These are phyloP conservation scores for Apodemia mormo DNA, from an alignment of 2,888 invertebrate species.

Conservation along the genomic window DNA sequence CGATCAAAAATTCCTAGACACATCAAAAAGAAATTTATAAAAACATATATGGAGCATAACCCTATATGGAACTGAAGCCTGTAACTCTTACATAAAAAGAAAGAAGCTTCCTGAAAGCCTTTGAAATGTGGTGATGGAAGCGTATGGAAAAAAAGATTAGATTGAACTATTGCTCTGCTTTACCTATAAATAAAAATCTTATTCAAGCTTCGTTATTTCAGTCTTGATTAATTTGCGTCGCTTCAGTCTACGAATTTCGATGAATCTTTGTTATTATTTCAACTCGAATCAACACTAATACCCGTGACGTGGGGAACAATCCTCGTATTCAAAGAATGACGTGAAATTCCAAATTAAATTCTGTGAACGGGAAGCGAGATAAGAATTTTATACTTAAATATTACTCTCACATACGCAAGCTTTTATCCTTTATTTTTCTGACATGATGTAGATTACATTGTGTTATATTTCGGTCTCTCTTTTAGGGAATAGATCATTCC, in stretches of 20 bases:
- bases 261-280: conserved; percentile 30
- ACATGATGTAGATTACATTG: not conserved
- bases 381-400: not conserved
- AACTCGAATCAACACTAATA: conserved; percentile 32
- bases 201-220: conserved; percentile 1
- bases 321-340: conserved; percentile 30
- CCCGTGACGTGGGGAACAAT: conserved; percentile 30
- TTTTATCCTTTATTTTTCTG: not conserved
- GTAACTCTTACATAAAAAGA: too few relatives aligned
- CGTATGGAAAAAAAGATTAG: too few relatives aligned
- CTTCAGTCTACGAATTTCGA: not conserved
- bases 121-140: too few relatives aligned
- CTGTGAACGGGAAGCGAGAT: not conserved
- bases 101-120: too few relatives aligned
- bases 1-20: too few relatives aligned
- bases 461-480: not conserved
- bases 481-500: not conserved
- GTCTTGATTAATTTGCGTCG: conserved; percentile 14
- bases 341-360: conserved; percentile 19
- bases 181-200: too few relatives aligned
- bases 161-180: too few relatives aligned
- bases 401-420: not conserved
- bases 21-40: too few relatives aligned
- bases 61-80: too few relatives aligned
- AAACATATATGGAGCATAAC: too few relatives aligned